phyloP scores from a whole-genome alignment of 2,888 invertebrate species.

The Hipparchia sbordonii region DNA sequence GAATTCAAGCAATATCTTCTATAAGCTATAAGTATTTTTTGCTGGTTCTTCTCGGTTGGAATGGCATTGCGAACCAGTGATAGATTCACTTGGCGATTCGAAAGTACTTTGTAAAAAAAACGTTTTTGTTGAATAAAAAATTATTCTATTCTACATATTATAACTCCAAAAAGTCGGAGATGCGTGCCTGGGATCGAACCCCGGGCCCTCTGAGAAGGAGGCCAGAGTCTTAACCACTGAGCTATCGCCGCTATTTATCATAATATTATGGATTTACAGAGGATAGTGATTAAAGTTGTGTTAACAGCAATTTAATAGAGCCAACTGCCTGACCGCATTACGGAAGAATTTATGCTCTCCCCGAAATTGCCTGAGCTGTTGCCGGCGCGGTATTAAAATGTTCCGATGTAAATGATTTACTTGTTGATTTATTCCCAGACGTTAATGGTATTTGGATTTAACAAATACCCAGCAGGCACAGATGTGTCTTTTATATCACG shows the following conservation, averaged over 20 bases:
- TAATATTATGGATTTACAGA: not conserved
- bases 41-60: too few species aligned
- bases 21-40: too few species aligned
- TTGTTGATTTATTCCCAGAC: slow-evolving; percentile 12
- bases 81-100: too few species aligned
- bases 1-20: too few species aligned
- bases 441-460: slow-evolving; percentile 3
- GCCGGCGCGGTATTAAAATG: slow-evolving; percentile 16
- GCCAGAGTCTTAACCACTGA: too few species aligned
- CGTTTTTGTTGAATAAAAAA: too few species aligned
- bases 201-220: too few species aligned
- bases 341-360: slow-evolving; percentile 12
- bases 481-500: not conserved
- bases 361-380: slow-evolving; percentile 4
- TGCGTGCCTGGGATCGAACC: too few species aligned
- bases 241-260: not conserved
- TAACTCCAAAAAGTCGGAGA: too few species aligned
- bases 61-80: too few species aligned
- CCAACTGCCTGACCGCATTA: slow-evolving; percentile 6
- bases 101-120: too few species aligned
- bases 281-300: slow-evolving; percentile 8
- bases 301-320: slow-evolving; percentile 13
- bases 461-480: not conserved
- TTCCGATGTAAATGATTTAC: slow-evolving; percentile 1
- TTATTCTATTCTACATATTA: too few species aligned